Evolutionary conservation across 2,113 vertebrate genomes (phyloP).

Genomic region (Cinclus cinclus): DNA sequence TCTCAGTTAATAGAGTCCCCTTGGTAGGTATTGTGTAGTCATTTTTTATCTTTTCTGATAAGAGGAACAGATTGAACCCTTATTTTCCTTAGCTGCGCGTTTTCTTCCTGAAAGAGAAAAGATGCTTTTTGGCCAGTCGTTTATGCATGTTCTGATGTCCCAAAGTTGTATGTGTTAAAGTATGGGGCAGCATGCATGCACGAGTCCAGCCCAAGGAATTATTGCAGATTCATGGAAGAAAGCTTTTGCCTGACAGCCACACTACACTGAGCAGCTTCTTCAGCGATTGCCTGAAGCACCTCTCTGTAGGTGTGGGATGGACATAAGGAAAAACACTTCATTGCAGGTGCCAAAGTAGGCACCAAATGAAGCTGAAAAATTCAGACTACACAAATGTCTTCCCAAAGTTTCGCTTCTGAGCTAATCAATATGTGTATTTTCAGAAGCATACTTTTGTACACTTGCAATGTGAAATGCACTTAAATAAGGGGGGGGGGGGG

Average conservation of each 20-base stretch:
- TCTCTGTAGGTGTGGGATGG: background rate
- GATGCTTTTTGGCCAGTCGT: background rate
- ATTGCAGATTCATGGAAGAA: background rate
- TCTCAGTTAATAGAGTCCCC: background rate
- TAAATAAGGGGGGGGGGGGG: background rate
- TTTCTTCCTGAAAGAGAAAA: background rate
- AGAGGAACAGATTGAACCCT: background rate
- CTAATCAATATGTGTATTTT: background rate
- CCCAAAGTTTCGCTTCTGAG: background rate
- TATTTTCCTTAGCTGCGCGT: fast-evolving
- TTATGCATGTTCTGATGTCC: background rate
- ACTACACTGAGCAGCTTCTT: background rate
- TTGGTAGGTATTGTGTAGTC: background rate
- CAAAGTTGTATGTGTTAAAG: background rate
- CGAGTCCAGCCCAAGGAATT: background rate
- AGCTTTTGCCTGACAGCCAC: fast-evolving
- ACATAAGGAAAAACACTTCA: background rate
- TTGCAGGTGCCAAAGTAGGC: background rate
- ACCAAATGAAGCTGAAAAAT: background rate
- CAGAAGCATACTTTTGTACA: background rate
- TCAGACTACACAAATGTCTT: background rate
- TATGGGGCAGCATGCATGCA: background rate
- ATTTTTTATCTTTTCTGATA: background rate
- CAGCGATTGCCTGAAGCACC: background rate
- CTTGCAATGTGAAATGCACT: background rate